phyloP scores from a whole-genome alignment of 2,797 vertebrate species.

The Oreochromis mossambicus region DNA sequence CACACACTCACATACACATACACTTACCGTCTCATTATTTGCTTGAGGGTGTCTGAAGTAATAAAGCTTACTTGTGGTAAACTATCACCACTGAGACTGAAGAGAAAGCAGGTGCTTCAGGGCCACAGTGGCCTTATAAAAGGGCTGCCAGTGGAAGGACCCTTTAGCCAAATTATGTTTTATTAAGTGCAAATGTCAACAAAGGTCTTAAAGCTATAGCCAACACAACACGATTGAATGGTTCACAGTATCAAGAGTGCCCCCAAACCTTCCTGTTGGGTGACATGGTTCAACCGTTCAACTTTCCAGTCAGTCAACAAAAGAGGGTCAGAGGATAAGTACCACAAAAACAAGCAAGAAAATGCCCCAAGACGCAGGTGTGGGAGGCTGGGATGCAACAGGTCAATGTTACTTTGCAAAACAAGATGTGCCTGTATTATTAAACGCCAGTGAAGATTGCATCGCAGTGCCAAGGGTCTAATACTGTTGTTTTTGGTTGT shows the following conservation, averaged over 20 bases:
- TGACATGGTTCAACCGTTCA: conserved; percentile 11
- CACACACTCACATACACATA: neutral
- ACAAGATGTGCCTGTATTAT: neutral
- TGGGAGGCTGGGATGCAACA: conserved; percentile 10
- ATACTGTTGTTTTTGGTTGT: neutral
- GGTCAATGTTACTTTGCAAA: neutral
- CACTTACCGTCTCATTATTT: conserved; percentile 21
- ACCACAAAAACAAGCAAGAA: neutral
- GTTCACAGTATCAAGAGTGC: neutral
- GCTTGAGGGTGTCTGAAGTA: conserved; percentile 9
- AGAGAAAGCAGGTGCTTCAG: conserved; percentile 12
- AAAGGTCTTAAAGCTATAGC: conserved; percentile 4
- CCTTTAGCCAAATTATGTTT: conserved; percentile 37
- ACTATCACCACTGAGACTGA: conserved; percentile 1
- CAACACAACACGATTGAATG: neutral
- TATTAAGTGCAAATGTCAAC: conserved; percentile 43
- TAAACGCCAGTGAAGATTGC: neutral
- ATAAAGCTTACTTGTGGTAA: conserved; percentile 12
- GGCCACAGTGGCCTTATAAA: conserved; percentile 10
- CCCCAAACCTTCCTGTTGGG: neutral
- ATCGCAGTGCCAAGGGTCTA: neutral
- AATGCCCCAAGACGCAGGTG: neutral
- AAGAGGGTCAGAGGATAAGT: conserved; percentile 3
- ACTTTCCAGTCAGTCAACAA: neutral
- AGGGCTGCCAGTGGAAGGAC: conserved; percentile 16